phyloP scores from a whole-genome alignment of 2,797 vertebrate genomes.

The Hylomyscus alleni region DNA sequence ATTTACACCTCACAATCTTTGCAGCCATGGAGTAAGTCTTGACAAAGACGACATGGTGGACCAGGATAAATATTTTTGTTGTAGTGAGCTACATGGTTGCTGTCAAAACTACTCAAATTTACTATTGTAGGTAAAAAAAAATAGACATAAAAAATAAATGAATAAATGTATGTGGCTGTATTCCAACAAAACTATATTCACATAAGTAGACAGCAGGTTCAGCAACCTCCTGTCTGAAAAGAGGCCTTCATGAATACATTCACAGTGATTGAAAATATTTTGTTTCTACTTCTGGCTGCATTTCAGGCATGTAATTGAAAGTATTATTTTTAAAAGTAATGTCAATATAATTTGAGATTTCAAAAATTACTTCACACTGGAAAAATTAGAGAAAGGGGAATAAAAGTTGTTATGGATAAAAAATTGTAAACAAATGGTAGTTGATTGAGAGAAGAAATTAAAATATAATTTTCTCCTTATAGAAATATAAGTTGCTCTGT shows the following conservation, averaged over 20 bases:
- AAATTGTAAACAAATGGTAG: background rate
- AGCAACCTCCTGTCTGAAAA: background rate
- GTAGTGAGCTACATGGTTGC: background rate
- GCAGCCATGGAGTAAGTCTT: background rate
- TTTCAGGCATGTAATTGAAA: background rate
- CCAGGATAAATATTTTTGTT: background rate
- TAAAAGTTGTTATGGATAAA: background rate
- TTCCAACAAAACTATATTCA: background rate
- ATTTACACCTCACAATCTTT: background rate
- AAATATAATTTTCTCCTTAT: background rate
- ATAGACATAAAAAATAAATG: background rate
- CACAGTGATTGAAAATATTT: background rate
- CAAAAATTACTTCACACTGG: background rate
- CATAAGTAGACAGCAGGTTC: background rate
- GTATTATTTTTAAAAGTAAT: background rate
- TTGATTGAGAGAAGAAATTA: background rate
- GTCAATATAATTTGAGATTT: background rate
- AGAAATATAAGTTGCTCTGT: slow-evolving; percentile 57
- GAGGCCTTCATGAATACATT: background rate
- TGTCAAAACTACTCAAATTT: background rate
- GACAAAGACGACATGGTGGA: background rate
- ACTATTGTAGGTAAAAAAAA: background rate
- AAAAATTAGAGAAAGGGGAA: background rate
- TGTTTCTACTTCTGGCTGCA: background rate
- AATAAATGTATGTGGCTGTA: background rate